phyloP scores from a whole-genome alignment of 2,797 vertebrate species.

The Arctocebus calabarensis region DNA sequence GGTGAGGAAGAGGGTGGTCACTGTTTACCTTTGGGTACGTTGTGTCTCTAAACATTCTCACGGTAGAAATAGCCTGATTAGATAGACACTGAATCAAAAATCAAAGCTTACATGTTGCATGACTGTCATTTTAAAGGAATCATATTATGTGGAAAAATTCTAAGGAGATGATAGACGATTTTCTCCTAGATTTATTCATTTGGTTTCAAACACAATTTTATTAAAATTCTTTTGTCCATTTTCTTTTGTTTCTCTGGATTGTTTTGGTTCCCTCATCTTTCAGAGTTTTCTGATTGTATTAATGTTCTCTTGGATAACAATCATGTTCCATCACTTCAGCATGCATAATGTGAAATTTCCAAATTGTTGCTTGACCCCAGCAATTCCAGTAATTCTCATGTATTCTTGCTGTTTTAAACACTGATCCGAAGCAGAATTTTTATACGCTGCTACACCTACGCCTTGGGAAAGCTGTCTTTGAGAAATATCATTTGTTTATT shows the following conservation, averaged over 20 bases:
- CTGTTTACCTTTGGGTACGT: background rate
- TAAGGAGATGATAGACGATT: background rate
- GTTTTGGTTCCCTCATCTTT: background rate
- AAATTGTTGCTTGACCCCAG: background rate
- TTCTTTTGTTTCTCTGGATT: background rate
- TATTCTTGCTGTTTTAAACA: slow-evolving; percentile 16
- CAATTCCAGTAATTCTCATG: background rate
- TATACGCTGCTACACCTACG: background rate
- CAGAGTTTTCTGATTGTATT: slow-evolving; percentile 45
- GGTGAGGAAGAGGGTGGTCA: background rate
- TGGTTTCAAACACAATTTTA: background rate
- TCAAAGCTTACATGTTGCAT: background rate
- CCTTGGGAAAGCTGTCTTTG: background rate
- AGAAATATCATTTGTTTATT: slow-evolving; percentile 15
- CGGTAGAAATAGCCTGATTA: background rate
- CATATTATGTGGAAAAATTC: background rate
- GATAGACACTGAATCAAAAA: background rate
- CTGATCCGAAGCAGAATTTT: background rate
- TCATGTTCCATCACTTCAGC: background rate
- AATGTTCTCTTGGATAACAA: background rate
- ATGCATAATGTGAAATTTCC: background rate
- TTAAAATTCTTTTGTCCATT: background rate
- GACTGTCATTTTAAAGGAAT: background rate
- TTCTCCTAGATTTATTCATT: slow-evolving; percentile 6
- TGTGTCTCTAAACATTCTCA: background rate